Evolutionary conservation across 2,888 invertebrate species (phyloP), one percentile per base, ranked within the genome.

Genomic region (Ametastegia equiseti): DNA sequence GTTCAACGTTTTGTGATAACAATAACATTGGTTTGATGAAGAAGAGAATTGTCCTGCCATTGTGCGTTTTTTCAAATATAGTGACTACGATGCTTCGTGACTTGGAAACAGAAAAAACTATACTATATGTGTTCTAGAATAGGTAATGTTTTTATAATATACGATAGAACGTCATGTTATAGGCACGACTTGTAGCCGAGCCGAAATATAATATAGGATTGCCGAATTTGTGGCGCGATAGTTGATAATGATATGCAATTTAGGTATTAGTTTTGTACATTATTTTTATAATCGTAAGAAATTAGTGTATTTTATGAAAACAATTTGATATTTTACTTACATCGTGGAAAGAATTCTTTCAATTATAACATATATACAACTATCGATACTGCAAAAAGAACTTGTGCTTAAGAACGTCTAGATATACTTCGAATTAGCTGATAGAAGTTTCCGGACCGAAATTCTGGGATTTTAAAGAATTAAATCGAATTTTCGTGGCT

Each of bases 131-230:
- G 30, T 60, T 30, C 30, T 30, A 60, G 11, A 60, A 60, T 3
- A 60, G 75, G 86, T 83, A 6, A 30, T 54, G 23, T 23, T 7
- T 54, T 54, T 54, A 54, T 3, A 23, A 7, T 54, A 23, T 1
- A 9, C 11, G 23, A 47, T 2, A 84, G 89, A 39, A 86, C 84
- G 30, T 78, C 3, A 13, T 60, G 27, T 60, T 15, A 60, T 0
- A 60, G 42, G 9, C 60, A 11, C 23, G 30, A 60, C 11, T 30
- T 30, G 30, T 88, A 33, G 85, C 86, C 19, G 11, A 5, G 36
- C 83, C 85, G 71, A 87, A 87, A 57, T 88, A 88, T 27, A 84
- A 84, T 11, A 85, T 87, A 80, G 86, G n/a, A n/a, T 87, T 39
- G 83, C 84, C 39, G 86, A 86, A 81, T 84, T 84, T 80, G 84